A percentile compares a stretch with the other conserved stretches of the same genome.
Conservation (phyloP, 2,797 vertebrate species). For the Melanotaenia maccullochi region DNA sequence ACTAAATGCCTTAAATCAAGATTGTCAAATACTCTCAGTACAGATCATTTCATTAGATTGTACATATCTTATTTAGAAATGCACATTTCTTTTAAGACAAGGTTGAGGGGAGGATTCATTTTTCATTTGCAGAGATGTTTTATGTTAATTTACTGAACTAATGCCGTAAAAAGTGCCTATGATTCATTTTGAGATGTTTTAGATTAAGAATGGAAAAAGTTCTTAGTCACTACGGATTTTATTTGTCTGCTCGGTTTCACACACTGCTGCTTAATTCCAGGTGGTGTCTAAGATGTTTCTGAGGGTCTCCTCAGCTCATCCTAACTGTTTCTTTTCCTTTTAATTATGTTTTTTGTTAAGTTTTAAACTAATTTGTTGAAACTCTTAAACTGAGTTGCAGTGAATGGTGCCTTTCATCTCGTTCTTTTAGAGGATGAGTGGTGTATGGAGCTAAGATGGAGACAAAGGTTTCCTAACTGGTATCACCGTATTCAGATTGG, state of each 20-base stretch:
- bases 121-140: constrained; percentile 39
- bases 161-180: constrained; percentile 65
- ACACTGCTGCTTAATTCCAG: constrained; percentile 33
- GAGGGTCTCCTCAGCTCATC: constrained; percentile 1
- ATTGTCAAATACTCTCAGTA: not conserved
- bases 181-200: constrained; percentile 55
- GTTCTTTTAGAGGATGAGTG: constrained; percentile 34
- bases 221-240: constrained; percentile 26
- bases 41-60: constrained; percentile 3
- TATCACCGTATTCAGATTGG: no score
- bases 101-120: constrained; percentile 7
- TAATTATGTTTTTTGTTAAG: constrained; percentile 3
- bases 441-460: not conserved
- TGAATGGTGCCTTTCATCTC: constrained; percentile 62
- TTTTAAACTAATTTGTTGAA: not conserved
- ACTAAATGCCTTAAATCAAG: constrained; percentile 57
- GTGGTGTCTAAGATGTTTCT: constrained; percentile 22
- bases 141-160: constrained; percentile 9
- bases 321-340: not conserved
- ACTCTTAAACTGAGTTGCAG: not conserved
- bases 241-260: constrained; percentile 1
- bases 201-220: constrained; percentile 51
- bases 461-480: not conserved
- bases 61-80: constrained; percentile 24
- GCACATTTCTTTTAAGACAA: constrained; percentile 32